phyloP scores from a whole-genome alignment of 2,113 vertebrate species.

The Condylura cristata region DNA sequence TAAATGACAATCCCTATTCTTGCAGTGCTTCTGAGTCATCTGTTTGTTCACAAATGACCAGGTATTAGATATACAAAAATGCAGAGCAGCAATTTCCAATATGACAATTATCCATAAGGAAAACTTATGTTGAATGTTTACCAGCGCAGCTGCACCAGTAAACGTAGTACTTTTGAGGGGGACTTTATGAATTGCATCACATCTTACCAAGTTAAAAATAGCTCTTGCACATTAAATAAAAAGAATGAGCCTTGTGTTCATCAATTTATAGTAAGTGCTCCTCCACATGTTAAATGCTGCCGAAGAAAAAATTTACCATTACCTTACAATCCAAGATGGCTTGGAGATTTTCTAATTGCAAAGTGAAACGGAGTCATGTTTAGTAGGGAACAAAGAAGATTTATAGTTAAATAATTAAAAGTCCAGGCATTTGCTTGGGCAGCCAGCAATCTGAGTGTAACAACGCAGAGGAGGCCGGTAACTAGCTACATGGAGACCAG shows the following conservation, averaged over 20 bases:
- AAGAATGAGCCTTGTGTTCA: neutral
- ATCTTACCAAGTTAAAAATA: constrained; percentile 15
- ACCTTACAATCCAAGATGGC: constrained; percentile 31
- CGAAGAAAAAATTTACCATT: constrained; percentile 25
- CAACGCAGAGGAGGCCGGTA: neutral
- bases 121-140: neutral
- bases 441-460: neutral
- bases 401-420: neutral
- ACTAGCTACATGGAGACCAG: neutral
- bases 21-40: neutral
- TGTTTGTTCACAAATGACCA: neutral
- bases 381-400: constrained; percentile 9
- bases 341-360: constrained; percentile 33
- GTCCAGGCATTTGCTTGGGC: neutral
- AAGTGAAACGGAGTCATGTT: neutral
- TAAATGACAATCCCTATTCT: neutral
- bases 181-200: neutral
- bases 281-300: neutral
- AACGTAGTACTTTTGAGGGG: neutral
- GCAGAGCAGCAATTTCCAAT: neutral
- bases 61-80: neutral
- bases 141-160: neutral
- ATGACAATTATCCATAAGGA: neutral
- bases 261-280: constrained; percentile 37
- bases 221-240: neutral